phyloP scores from a whole-genome alignment of 2,888 invertebrate species.

The Eilema sororculum region DNA sequence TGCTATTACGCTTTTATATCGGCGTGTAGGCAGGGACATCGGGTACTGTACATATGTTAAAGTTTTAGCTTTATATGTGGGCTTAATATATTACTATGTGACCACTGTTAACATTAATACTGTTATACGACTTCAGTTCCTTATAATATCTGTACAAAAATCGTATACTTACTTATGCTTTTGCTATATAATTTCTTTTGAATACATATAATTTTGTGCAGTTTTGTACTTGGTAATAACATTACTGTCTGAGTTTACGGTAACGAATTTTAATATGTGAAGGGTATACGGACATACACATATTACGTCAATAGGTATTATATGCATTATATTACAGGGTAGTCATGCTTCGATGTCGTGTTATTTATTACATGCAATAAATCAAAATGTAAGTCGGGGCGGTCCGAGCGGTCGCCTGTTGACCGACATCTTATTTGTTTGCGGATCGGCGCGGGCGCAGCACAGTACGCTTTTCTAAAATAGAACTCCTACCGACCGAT shows the following conservation, averaged over 20 bases:
- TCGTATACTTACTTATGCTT: slow-evolving; percentile 42
- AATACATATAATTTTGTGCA: slow-evolving; percentile 41
- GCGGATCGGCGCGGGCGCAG: slow-evolving; percentile 81
- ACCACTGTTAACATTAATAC: slow-evolving; percentile 68
- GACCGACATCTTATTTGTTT: slow-evolving; percentile 79
- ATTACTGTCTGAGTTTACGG: slow-evolving; percentile 59
- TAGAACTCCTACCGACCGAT: slow-evolving; percentile 77
- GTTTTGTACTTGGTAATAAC: slow-evolving; percentile 55
- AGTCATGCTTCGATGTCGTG: slow-evolving; percentile 75
- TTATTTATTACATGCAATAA: slow-evolving; percentile 70
- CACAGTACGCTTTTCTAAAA: slow-evolving; percentile 71
- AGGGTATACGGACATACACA: slow-evolving; percentile 59
- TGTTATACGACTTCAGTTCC: slow-evolving; percentile 59
- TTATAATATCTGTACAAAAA: slow-evolving; percentile 51
- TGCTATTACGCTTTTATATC: slow-evolving; percentile 63
- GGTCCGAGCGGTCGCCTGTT: slow-evolving; percentile 67
- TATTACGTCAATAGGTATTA: slow-evolving; percentile 61
- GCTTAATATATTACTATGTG: slow-evolving; percentile 60
- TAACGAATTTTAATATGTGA: slow-evolving; percentile 63
- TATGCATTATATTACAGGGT: slow-evolving; percentile 67
- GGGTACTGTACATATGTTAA: slow-evolving; percentile 73
- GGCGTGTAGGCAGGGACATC: slow-evolving; percentile 62
- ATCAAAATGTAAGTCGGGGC: slow-evolving; percentile 65
- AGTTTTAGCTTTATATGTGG: slow-evolving; percentile 68
- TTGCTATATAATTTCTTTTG: slow-evolving; percentile 36